Evolutionary conservation across 2,888 invertebrate genomes (phyloP), one percentile per base, ranked within the genome.

Genomic region (Cartodere bifasciata): DNA sequence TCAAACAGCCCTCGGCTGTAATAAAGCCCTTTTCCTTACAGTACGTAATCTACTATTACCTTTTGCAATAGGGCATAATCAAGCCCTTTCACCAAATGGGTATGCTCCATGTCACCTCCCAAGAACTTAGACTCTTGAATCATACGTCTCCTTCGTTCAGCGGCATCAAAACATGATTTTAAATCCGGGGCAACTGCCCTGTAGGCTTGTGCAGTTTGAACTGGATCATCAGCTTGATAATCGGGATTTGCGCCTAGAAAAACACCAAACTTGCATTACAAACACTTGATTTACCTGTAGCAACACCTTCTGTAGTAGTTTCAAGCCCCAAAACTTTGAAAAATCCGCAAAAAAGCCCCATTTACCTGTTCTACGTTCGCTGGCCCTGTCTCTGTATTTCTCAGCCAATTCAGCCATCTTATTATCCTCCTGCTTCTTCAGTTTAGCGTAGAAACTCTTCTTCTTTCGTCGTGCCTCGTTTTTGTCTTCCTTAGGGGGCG

Each of bases 71-170:
- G 62, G 0, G 91, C 90, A 58, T 87, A 92, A 69, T 92, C 92
- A 27, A 75, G 62, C 41, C 91, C 98, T 65, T 98, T 99, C 46
- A 99, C 98, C 70, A 99, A 91, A 65, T 99, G 98, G 55, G 98
- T 99, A 50, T 99, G 98, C 52, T 98, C 95, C 87, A 98, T 95
- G 61, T 98, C 98, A 72, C 98, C 98, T 56, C 98, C 98, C 66
- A 99, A 87, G 64, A 92, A 99, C 64, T 99, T 99, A 0, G 98
- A 98, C 63, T 98, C 97, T 55, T 84, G 83, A 54, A 98, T 98
- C 67, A 94, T 79, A 53, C 95, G 90, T 29, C 92, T 73, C 29
- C 97, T 68, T 23, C 94, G 69, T 60, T 97, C 95, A 4, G 95
- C 94, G 0, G 91, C 91, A 65, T 92, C 91, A 58, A 85, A 76